Conservation (phyloP, 2,113 vertebrate species). For the Chamaetylas fuelleborni region DNA sequence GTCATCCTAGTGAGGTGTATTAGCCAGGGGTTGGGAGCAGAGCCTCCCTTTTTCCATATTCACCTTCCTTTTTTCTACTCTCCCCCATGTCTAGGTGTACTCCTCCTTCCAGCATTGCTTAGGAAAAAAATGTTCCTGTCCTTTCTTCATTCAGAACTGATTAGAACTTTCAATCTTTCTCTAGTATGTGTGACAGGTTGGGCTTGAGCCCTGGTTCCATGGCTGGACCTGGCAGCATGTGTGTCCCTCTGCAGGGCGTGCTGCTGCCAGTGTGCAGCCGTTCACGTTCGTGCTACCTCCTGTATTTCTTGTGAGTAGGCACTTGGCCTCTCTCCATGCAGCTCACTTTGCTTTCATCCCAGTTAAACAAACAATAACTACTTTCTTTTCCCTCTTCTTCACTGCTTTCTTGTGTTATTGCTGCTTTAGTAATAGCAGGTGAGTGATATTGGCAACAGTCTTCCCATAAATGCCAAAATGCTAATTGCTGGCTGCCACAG, state of each 20-base stretch:
- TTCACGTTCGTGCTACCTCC: rapidly evolving
- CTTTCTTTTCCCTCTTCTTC: neutral
- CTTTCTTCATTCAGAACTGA: neutral
- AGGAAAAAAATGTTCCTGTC: neutral
- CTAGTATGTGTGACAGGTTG: neutral
- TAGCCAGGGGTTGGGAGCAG: neutral
- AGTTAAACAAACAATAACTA: neutral
- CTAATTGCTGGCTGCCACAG: neutral
- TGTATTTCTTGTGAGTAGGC: neutral
- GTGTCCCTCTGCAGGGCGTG: neutral
- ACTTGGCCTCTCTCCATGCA: neutral
- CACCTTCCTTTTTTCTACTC: neutral
- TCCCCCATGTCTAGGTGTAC: neutral
- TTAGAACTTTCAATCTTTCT: neutral
- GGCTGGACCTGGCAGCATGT: rapidly evolving
- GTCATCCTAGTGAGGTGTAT: neutral
- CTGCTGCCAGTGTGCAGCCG: rapidly evolving
- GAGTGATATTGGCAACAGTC: neutral
- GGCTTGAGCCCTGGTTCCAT: neutral
- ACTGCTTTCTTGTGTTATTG: neutral
- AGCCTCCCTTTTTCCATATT: neutral
- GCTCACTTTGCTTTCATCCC: neutral
- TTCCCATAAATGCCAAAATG: neutral
- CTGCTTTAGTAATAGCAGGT: neutral
- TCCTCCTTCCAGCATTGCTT: neutral